Evolutionary conservation across 2,797 vertebrate genomes (phyloP).

Genomic region (Meriones psammophilus): DNA sequence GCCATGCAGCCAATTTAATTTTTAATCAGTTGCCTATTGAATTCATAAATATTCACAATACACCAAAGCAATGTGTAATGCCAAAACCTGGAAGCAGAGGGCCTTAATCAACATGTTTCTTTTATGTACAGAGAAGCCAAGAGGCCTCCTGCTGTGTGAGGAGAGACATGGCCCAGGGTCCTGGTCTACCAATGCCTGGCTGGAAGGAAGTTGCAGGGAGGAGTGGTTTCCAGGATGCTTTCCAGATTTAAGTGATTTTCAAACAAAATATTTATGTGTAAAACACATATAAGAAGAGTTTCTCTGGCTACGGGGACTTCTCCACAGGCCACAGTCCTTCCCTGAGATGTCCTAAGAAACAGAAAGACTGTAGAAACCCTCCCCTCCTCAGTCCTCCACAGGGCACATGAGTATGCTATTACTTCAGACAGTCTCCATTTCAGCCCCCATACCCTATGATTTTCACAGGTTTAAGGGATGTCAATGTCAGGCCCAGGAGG

Average conservation of each 20-base stretch:
- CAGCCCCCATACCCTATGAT: background rate
- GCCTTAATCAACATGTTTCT: background rate
- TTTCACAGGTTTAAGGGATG: background rate
- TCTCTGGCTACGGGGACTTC: background rate
- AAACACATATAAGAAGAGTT: constrained; percentile 22
- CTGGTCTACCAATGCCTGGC: background rate
- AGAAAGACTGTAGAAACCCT: background rate
- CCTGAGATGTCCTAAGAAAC: background rate
- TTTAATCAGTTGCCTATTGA: constrained; percentile 76
- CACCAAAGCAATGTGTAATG: constrained; percentile 56
- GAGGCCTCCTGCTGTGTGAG: background rate
- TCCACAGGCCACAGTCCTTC: background rate
- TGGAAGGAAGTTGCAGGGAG: background rate
- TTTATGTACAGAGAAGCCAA: constrained; percentile 23
- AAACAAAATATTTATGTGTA: constrained; percentile 24
- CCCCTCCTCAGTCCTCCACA: background rate
- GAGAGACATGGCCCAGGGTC: background rate
- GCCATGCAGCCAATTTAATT: constrained; percentile 41
- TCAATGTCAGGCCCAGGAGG: background rate
- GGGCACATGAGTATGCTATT: background rate
- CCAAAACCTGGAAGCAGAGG: constrained; percentile 42
- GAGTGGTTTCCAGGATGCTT: background rate
- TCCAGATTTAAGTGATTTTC: background rate
- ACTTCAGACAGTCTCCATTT: background rate
- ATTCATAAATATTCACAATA: constrained; percentile 65